Base-by-base conservation (phyloP, 92 coral and sea anemone genomes). In the Meandrina meandrites region DNA sequence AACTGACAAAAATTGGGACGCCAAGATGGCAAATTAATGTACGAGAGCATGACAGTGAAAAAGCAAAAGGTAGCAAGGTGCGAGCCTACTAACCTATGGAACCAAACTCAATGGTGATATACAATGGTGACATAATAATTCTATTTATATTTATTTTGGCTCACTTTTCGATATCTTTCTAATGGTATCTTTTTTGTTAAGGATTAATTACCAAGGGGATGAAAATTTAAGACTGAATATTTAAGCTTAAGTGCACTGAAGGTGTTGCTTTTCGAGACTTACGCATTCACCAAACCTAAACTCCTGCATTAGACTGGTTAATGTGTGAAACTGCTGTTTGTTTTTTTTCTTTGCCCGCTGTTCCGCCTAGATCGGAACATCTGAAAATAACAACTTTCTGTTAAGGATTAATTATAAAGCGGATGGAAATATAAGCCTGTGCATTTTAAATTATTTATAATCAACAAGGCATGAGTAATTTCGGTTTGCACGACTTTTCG, bases 361-460 rank as follows among this genome's bases (percentile, higher is more conserved):
- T 17, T 71, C 76, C 14, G 18, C 76, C 47, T 71, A 35, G 15
- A 3, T 71, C 45, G 3, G 11, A 73, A 36, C 45, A 73, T 73
- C 27, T 37, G 15, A 36, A 73, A 73, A 24, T 31, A 51, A 51
- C 15, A 34, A 73, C 50, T 21, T 16, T 34, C 76, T 34, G 47
- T 18, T 14, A 36, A 71, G 45, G 76, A 71, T 71, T 71, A 71
- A 71, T 71, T 71, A 31, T 34, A 17, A 36, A 73, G 78, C 50
- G 28, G 51, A 36, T 73, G 51, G 68, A 60, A 73, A 66, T 66
- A 60, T 60, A 71, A 35, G 48, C 30, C 28, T 19, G 51, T 73
- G 48, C 30, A 73, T 37, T 73, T 73, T 73, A 17, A 73, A 37
- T 73, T 73, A 73, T 73, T 73, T 18, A 73, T 37, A 73, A 21